phyloP scores from a whole-genome alignment of 1,140 invertebrate species.

The Paraescarpia echinospica region DNA sequence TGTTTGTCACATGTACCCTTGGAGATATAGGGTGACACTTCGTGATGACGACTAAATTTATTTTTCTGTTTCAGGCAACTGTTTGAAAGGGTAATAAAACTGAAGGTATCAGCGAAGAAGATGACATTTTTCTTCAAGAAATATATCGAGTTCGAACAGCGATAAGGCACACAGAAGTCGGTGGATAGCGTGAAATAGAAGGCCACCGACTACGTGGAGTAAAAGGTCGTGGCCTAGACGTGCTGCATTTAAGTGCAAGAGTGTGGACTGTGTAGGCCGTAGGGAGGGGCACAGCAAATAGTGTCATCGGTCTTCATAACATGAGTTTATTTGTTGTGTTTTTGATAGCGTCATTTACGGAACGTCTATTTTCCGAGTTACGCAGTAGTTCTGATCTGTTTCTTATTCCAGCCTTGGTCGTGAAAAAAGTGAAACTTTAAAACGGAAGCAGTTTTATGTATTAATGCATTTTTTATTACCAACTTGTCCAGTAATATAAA shows the following conservation, averaged over 20 bases:
- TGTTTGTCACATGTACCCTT: not conserved
- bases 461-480: too few species aligned
- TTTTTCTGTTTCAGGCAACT: conserved; percentile 66
- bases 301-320: not conserved
- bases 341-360: too few species aligned
- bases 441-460: too few species aligned
- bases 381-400: too few species aligned
- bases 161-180: conserved; percentile 70
- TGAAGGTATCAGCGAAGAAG: conserved; percentile 74
- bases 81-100: conserved; percentile 74
- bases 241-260: too few species aligned
- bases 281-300: not conserved
- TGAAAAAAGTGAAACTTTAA: too few species aligned
- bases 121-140: conserved; percentile 85
- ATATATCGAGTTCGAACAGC: conserved; percentile 80
- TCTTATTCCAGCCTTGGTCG: too few species aligned
- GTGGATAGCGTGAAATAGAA: conserved; percentile 63
- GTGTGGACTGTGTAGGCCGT: too few species aligned
- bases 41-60: not conserved
- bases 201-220: conserved; percentile 44
- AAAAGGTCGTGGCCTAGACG: too few species aligned
- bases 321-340: too few species aligned
- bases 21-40: not conserved
- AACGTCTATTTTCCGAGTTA: too few species aligned
- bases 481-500: too few species aligned